Percentiles rank a stretch among this genome's conserved stretches.
Conservation (phyloP, 2,888 invertebrate species). For the Trimorus sp. region DNA sequence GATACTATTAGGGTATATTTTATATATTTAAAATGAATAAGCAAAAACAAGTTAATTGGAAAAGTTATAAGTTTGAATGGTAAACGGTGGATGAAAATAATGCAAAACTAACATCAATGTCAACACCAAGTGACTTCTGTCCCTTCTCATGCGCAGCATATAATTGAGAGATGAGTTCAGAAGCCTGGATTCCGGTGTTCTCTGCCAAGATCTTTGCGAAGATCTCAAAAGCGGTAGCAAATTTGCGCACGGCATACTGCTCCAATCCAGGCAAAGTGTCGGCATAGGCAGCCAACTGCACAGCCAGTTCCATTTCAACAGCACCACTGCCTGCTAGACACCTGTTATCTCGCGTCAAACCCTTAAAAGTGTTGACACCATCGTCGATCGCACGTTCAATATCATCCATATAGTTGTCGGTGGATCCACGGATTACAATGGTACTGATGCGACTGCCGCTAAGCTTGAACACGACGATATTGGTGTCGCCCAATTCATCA, state of each 20-base stretch:
- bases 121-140: constrained; percentile 91
- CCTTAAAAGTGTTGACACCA: constrained; percentile 99
- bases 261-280: constrained; percentile 97
- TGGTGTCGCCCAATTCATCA: constrained; percentile 97
- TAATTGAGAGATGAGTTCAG: constrained; percentile 92
- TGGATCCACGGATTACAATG: constrained; percentile 96
- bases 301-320: constrained; percentile 95
- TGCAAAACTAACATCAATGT: constrained; percentile 87
- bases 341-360: constrained; percentile 89
- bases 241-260: constrained; percentile 98
- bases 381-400: constrained; percentile 99
- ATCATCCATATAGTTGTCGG: constrained; percentile 99
- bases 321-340: constrained; percentile 98
- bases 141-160: constrained; percentile 97
- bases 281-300: constrained; percentile 92
- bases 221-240: constrained; percentile 92
- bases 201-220: constrained; percentile 97
- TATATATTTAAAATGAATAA: constrained; percentile 18
- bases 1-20: too few species aligned
- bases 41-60: too few species aligned
- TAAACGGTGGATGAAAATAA: constrained; percentile 15
- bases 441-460: constrained; percentile 95
- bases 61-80: not conserved
- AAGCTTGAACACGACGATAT: constrained; percentile 96
- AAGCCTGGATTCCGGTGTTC: constrained; percentile 95